A percentile compares a stretch with the other conserved stretches of the same genome.
Conservation (phyloP, 2,797 vertebrate species). For the Morus bassanus region DNA sequence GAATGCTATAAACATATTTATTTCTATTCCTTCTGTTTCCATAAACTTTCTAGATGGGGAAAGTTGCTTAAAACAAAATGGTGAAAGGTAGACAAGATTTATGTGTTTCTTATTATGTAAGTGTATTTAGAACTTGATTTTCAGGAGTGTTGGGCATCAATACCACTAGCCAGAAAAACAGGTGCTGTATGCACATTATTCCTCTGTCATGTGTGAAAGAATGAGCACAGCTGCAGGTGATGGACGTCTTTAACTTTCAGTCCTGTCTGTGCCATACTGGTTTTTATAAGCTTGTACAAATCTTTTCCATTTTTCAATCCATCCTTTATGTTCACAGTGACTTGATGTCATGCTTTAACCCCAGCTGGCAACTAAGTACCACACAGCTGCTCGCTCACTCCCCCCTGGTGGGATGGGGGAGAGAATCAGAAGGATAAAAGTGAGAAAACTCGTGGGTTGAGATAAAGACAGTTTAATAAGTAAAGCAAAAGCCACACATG, state of each 20-base stretch:
- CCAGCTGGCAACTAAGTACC: no score
- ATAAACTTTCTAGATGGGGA: neutral
- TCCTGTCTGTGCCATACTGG: neutral
- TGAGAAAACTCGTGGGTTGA: no score
- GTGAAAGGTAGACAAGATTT: neutral
- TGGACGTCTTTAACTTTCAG: neutral
- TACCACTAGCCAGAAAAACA: neutral
- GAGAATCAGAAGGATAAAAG: no score
- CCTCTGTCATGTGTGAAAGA: neutral
- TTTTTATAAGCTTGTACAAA: neutral
- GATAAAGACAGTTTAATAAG: no score
- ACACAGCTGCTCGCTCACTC: no score
- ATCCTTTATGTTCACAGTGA: neutral
- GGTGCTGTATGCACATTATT: neutral
- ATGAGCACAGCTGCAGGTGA: neutral
- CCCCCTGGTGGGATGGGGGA: no score
- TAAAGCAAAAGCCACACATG: no score
- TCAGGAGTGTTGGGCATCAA: neutral
- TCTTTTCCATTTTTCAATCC: neutral
- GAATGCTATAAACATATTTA: neutral
- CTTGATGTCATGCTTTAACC: neutral
- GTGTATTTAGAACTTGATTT: neutral
- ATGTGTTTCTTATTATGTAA: neutral
- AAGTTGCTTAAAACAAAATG: neutral
- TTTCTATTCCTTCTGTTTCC: neutral